phyloP scores from a whole-genome alignment of 2,113 vertebrate genomes.

The Vireo altiloquus region DNA sequence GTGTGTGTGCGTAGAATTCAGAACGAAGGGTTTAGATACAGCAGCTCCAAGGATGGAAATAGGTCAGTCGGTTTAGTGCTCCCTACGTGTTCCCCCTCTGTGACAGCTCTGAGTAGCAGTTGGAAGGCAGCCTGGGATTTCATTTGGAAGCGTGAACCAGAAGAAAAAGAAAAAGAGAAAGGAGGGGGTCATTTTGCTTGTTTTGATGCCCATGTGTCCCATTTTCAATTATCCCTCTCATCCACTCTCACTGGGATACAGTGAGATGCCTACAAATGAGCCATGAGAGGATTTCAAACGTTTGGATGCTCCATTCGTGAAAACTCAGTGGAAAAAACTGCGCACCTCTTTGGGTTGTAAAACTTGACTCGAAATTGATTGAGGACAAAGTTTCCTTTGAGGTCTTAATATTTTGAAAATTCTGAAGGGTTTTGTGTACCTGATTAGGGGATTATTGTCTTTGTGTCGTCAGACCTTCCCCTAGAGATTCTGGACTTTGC shows the following conservation, averaged over 20 bases:
- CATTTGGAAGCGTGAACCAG: background rate
- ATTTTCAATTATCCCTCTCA: conserved; percentile 52
- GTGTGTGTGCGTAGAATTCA: conserved; percentile 22
- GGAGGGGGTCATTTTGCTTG: conserved; percentile 41
- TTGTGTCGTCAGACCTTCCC: background rate
- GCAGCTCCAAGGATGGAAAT: conserved; percentile 44
- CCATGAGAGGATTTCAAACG: conserved; percentile 40
- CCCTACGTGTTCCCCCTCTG: background rate
- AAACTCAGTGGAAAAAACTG: background rate
- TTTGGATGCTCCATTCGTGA: background rate
- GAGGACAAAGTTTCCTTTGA: background rate
- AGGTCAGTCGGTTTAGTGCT: conserved; percentile 50
- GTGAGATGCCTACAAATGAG: conserved; percentile 58
- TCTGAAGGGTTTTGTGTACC: background rate
- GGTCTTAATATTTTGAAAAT: background rate
- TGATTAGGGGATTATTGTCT: background rate
- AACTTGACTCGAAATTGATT: conserved; percentile 9
- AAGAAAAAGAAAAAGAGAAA: background rate
- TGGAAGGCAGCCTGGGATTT: conserved; percentile 60
- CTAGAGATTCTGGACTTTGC: background rate
- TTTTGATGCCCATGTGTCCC: conserved; percentile 45
- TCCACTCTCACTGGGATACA: conserved; percentile 21
- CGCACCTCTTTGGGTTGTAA: background rate
- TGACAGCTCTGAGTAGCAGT: conserved; percentile 33
- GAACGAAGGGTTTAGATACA: background rate